phyloP scores from a whole-genome alignment of 2,797 vertebrate species.

The Buceros bicornis region DNA sequence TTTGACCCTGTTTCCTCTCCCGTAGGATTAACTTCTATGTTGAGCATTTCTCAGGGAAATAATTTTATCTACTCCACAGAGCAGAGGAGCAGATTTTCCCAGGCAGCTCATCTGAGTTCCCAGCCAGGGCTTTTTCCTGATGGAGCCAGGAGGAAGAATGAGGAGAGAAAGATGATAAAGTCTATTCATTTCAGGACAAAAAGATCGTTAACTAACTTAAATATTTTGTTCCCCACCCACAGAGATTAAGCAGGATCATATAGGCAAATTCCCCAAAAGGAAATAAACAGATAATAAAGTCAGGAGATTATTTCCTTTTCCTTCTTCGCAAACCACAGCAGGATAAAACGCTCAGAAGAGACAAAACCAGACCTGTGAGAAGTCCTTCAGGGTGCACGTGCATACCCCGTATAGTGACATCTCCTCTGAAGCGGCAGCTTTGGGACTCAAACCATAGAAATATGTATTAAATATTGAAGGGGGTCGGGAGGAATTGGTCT shows the following conservation, averaged over 20 bases:
- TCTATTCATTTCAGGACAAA: slow-evolving; percentile 50
- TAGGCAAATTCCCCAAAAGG: neutral
- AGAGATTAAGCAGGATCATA: neutral
- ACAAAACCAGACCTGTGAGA: neutral
- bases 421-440: neutral
- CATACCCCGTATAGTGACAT: accelerated
- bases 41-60: neutral
- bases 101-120: neutral
- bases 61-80: neutral
- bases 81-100: slow-evolving; percentile 13
- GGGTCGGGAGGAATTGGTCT: neutral
- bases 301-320: slow-evolving; percentile 10
- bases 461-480: neutral
- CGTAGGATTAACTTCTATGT: neutral
- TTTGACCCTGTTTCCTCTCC: neutral
- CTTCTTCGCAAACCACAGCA: neutral
- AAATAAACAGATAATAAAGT: slow-evolving; percentile 56
- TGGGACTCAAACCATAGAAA: neutral
- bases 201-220: slow-evolving; percentile 33
- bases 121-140: neutral
- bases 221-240: slow-evolving; percentile 37
- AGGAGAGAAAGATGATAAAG: slow-evolving; percentile 15
- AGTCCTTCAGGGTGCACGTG: neutral
- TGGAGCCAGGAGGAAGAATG: neutral
- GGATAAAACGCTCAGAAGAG: neutral